These are phyloP conservation scores for Liodrosophila aerea DNA, from an alignment of 2,888 invertebrate species.

Conservation along the genomic window DNA sequence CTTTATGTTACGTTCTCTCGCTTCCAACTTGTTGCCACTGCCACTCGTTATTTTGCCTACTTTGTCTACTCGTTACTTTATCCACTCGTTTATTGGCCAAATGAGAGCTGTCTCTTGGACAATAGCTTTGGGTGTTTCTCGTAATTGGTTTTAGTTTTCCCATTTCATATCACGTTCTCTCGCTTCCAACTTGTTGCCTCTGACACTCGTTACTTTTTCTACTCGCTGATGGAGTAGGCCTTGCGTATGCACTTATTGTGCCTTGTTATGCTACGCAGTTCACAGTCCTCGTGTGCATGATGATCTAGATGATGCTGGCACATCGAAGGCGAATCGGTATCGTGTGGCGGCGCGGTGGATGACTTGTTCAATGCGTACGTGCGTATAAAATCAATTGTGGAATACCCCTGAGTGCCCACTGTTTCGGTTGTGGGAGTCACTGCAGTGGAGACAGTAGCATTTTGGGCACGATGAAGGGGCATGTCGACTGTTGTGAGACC, in stretches of 20 bases:
- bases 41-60: too few relatives aligned
- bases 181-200: too few relatives aligned
- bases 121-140: too few relatives aligned
- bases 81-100: not conserved
- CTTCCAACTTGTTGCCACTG: too few relatives aligned
- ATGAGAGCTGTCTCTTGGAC: too few relatives aligned
- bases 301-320: conserved; percentile 83
- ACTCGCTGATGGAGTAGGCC: conserved; percentile 86
- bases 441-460: not conserved
- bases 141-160: not conserved
- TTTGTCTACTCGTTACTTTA: not conserved
- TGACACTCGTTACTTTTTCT: conserved; percentile 35
- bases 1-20: too few relatives aligned
- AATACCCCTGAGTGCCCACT: conserved; percentile 66
- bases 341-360: conserved; percentile 54
- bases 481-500: conserved; percentile 6
- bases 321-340: conserved; percentile 63
- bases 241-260: conserved; percentile 89
- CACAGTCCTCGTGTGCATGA: conserved; percentile 86
- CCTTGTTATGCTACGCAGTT: conserved; percentile 90
- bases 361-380: conserved; percentile 94
- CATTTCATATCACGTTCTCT: too few relatives aligned
- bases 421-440: conserved; percentile 13
- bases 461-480: conserved; percentile 8
- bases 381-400: conserved; percentile 94